A percentile compares a stretch with the other conserved stretches of the same genome.
These are phyloP conservation scores for Lota lota DNA, from an alignment of 2,113 vertebrate species.

Conservation along the genomic window DNA sequence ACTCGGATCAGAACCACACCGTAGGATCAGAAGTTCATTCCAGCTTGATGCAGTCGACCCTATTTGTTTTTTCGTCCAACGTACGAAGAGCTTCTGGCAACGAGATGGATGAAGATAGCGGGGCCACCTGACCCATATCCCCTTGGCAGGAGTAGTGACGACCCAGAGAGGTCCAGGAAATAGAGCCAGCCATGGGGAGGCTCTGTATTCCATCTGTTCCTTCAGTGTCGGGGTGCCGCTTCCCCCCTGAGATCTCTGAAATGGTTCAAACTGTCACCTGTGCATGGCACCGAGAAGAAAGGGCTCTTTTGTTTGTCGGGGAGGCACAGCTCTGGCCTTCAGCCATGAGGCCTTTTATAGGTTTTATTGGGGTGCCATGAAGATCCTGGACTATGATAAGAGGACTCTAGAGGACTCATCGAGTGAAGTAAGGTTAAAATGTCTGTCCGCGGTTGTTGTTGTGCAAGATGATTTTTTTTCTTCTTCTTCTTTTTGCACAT, in stretches of 20 bases:
- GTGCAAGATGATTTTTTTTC: no score
- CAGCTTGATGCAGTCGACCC: slow-evolving; percentile 25
- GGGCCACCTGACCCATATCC: slow-evolving; percentile 71
- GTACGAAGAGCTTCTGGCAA: slow-evolving; percentile 51
- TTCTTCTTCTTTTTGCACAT: slow-evolving; percentile 36
- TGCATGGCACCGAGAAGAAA: slow-evolving; percentile 16
- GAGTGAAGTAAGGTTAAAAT: no score
- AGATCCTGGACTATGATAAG: no score
- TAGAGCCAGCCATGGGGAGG: slow-evolving; percentile 60
- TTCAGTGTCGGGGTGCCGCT: slow-evolving; percentile 49
- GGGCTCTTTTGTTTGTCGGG: not conserved
- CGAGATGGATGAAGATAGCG: slow-evolving; percentile 56
- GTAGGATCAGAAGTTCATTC: slow-evolving; percentile 16
- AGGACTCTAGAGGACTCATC: no score
- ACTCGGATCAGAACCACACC: slow-evolving; percentile 32
- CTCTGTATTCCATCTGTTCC: slow-evolving; percentile 72
- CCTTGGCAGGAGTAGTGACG: slow-evolving; percentile 64
- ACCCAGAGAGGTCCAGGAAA: slow-evolving; percentile 70
- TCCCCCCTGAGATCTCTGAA: slow-evolving; percentile 46
- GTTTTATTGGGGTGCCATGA: no score
- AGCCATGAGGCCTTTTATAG: not conserved
- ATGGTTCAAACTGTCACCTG: slow-evolving; percentile 55
- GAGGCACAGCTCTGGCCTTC: no score
- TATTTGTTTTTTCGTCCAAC: slow-evolving; percentile 47
- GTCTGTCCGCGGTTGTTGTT: no score